Evolutionary conservation across 2,888 invertebrate species (phyloP), one percentile per base, ranked within the genome.

Genomic region (Dasysyrphus tricinctus): DNA sequence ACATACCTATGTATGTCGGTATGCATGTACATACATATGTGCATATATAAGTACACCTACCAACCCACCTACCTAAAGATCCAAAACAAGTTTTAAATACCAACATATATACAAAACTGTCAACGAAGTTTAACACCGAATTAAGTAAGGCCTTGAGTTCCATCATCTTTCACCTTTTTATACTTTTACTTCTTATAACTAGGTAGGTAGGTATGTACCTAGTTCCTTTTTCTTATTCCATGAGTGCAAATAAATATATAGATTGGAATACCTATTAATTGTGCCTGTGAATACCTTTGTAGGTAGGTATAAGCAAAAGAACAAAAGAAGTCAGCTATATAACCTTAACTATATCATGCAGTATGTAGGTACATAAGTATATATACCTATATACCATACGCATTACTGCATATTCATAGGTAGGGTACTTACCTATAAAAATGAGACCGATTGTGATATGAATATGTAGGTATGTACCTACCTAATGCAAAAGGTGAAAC

Each of bases 161-260:
- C 65, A 76, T 80, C 76, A 65, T 57, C 49, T 70, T 63, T 79
- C 65, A 75, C 65, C 61, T 84, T 61, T 76, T 63, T 49, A 44
- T 47, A 44, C n/a, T 49, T 57, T 54, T 70, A 42, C n/a, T 39
- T 37, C 54, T 19, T 59, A 34, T 32, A 14, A 32, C 14, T 16
- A 32, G 24, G 24, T 24, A 24, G 24, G 24, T 24, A 3, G 24
- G 24, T 24, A 24, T 11, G 12, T 44, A 14, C 11, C 34, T n/a
- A 19, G 24, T 49, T 42, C 16, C 19, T 54, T 32, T 42, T 57
- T 65, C 39, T 7, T 29, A 14, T 51, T 5, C 29, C 24, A 42
- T 37, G 16, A 65, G 14, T 69, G 61, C 78, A 74, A 78, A 74
- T 47, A 9, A 14, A n/a, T n/a, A 5, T 7, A 44, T n/a, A 1